Percentiles rank a stretch among this genome's conserved stretches.
phyloP scores from a whole-genome alignment of 2,888 invertebrate species.

The Noctua comes region DNA sequence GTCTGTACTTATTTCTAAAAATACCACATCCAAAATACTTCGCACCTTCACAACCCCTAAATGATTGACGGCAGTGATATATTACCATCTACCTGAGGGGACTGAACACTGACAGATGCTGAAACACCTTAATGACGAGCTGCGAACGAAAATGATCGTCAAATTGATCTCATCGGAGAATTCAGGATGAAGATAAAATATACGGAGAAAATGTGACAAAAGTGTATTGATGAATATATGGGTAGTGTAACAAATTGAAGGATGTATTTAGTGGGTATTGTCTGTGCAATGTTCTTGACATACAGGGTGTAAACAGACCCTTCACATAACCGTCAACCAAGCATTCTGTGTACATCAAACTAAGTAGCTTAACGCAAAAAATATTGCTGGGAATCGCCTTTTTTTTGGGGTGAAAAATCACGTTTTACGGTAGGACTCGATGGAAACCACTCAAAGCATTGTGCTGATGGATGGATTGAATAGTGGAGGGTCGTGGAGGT shows the following conservation, averaged over 20 bases:
- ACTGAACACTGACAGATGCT: constrained; percentile 55
- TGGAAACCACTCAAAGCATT: too few species aligned
- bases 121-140: constrained; percentile 67
- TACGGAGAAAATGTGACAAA: constrained; percentile 9
- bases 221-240: background rate
- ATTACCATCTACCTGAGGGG: constrained; percentile 71
- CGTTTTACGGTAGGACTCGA: too few species aligned
- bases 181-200: constrained; percentile 34
- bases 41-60: background rate
- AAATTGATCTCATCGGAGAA: constrained; percentile 61
- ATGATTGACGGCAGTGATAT: constrained; percentile 75
- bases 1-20: background rate
- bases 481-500: too few species aligned
- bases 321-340: too few species aligned
- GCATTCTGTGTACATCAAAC: too few species aligned
- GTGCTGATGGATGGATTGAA: too few species aligned
- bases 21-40: constrained; percentile 6
- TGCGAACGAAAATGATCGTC: constrained; percentile 61
- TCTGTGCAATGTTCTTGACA: too few species aligned
- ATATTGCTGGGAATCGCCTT: too few species aligned
- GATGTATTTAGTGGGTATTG: background rate
- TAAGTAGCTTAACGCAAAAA: too few species aligned
- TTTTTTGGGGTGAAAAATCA: too few species aligned
- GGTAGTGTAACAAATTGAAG: constrained; percentile 7
- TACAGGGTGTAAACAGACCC: too few species aligned